Evolutionary conservation across 2,113 vertebrate species (phyloP).

Genomic region (Actenoides lindsayi): DNA sequence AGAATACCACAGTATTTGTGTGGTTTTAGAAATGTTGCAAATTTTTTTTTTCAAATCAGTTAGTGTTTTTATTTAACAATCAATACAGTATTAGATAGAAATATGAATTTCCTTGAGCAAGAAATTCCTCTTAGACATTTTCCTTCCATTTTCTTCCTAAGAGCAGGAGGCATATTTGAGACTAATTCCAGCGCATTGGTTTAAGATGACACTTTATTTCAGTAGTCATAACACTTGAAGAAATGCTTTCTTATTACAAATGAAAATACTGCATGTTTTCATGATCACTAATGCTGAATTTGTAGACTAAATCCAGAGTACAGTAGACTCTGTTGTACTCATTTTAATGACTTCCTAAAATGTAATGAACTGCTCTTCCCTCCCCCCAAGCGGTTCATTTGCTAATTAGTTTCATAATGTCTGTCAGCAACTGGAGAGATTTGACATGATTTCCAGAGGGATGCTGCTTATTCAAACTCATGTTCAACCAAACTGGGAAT

Average conservation of each 20-base stretch:
- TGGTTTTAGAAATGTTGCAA: background rate
- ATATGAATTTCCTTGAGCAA: background rate
- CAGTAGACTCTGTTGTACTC: background rate
- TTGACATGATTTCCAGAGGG: background rate
- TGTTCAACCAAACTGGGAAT: background rate
- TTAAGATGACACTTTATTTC: background rate
- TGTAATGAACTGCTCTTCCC: background rate
- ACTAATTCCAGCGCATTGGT: background rate
- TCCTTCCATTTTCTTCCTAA: background rate
- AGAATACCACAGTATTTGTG: background rate
- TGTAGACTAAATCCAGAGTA: background rate
- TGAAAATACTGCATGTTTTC: background rate
- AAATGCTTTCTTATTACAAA: background rate
- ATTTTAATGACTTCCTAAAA: background rate
- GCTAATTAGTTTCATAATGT: background rate
- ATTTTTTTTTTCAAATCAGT: too few relatives aligned
- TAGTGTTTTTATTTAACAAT: background rate
- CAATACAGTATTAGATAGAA: background rate
- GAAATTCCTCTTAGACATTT: background rate
- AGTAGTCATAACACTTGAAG: background rate
- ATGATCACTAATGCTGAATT: background rate
- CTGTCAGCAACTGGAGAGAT: background rate
- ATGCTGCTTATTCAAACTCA: background rate
- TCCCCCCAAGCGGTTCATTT: background rate
- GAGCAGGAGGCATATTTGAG: background rate